These are phyloP conservation scores for Lucilia sericata DNA, from an alignment of 1,140 invertebrate species.

Conservation along the genomic window DNA sequence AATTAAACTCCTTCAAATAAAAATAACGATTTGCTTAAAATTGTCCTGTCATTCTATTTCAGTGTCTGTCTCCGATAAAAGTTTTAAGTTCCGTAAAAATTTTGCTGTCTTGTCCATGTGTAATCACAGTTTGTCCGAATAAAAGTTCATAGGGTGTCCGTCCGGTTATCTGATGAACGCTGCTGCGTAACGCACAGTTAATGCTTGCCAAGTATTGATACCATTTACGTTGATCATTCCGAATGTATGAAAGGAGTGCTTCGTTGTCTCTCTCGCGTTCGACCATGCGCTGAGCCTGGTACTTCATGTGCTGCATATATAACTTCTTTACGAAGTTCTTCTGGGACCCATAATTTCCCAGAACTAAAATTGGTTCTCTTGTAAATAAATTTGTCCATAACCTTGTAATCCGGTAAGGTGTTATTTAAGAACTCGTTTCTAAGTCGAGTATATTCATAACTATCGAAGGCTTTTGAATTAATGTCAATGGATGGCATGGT, in stretches of 20 bases:
- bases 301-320: background rate
- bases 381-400: background rate
- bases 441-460: background rate
- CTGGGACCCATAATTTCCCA: constrained; percentile 37
- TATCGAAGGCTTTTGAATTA: background rate
- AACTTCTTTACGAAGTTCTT: background rate
- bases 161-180: background rate
- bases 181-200: background rate
- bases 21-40: too few species aligned
- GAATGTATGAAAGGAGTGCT: constrained; percentile 1
- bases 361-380: background rate
- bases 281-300: background rate
- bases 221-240: background rate
- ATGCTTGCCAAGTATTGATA: background rate
- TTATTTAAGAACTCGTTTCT: background rate
- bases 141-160: background rate
- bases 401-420: constrained; percentile 12
- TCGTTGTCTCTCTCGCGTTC: background rate
- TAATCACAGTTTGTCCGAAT: background rate
- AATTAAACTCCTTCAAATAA: too few species aligned
- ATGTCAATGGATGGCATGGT: constrained; percentile 30
- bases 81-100: constrained; percentile 26
- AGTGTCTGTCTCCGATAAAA: background rate
- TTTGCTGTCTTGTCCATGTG: constrained; percentile 1
- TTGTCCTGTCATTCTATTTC: background rate